These are phyloP conservation scores for Delphinus delphis DNA, from an alignment of 2,113 vertebrate genomes.

Conservation along the genomic window DNA sequence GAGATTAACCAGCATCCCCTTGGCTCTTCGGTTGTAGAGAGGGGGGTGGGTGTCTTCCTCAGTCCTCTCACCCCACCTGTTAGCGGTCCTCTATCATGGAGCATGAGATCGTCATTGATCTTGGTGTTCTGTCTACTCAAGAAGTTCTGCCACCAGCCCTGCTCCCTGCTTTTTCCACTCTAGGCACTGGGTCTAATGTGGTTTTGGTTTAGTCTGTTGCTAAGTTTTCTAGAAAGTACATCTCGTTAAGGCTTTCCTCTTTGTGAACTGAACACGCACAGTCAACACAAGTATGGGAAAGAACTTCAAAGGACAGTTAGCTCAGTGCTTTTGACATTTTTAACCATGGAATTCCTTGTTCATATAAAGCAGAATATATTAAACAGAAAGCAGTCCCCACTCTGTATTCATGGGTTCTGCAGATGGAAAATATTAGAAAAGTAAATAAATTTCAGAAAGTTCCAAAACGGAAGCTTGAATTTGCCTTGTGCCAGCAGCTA, in stretches of 20 bases:
- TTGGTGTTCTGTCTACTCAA: not conserved
- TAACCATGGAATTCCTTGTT: not conserved
- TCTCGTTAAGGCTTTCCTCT: not conserved
- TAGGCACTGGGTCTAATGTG: not conserved
- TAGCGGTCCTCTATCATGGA: not conserved
- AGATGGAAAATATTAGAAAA: not conserved
- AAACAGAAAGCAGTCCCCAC: not conserved
- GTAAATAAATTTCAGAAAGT: not conserved
- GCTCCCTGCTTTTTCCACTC: not conserved
- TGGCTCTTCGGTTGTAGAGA: rapidly evolving
- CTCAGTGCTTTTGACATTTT: not conserved
- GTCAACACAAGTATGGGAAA: not conserved
- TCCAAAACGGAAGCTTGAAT: not conserved
- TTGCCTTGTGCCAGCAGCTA: not conserved
- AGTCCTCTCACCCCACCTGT: not conserved
- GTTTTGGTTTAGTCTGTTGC: not conserved
- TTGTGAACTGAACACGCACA: not conserved
- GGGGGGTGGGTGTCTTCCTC: not conserved
- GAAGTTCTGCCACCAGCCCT: not conserved
- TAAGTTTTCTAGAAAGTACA: not conserved
- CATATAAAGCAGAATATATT: not conserved
- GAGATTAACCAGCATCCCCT: not conserved
- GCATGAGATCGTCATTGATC: not conserved
- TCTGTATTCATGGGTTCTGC: not conserved
- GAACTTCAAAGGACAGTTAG: not conserved